Percentiles rank a stretch among this genome's conserved stretches.
Conservation (phyloP, 2,797 vertebrate genomes). For the Limnodromus scolopaceus region DNA sequence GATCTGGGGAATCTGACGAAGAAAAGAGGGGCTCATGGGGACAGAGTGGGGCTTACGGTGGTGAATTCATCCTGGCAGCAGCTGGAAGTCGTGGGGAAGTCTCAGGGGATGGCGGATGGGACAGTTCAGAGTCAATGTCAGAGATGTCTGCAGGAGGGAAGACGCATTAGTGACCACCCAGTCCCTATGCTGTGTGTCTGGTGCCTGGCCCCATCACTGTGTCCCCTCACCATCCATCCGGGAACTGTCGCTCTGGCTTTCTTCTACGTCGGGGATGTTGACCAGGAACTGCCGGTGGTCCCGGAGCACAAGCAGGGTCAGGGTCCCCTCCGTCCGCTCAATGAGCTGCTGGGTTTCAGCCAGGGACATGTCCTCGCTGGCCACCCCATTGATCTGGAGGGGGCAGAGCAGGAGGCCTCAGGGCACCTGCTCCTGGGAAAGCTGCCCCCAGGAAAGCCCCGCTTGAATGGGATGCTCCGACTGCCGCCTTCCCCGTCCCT, state of each 20-base stretch:
- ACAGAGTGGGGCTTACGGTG: constrained; percentile 51
- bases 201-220: accelerated
- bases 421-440: neutral
- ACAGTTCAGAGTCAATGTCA: constrained; percentile 82
- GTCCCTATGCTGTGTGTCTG: neutral
- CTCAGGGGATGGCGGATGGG: constrained; percentile 40
- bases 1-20: neutral
- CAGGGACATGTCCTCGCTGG: constrained; percentile 92
- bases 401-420: neutral
- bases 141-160: constrained; percentile 86
- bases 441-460: neutral
- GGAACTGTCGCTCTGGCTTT: constrained; percentile 88
- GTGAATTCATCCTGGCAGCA: constrained; percentile 76
- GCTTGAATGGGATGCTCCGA: accelerated
- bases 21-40: neutral
- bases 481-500: accelerated
- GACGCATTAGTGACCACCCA: neutral
- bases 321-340: constrained; percentile 88
- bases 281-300: constrained; percentile 91
- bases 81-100: constrained; percentile 38
- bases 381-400: constrained; percentile 92
- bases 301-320: constrained; percentile 89
- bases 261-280: constrained; percentile 86
- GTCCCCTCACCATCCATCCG: constrained; percentile 85
- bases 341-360: constrained; percentile 92